Base-by-base conservation (phyloP, 2,113 vertebrate species). In the Lipophrys pholis region DNA sequence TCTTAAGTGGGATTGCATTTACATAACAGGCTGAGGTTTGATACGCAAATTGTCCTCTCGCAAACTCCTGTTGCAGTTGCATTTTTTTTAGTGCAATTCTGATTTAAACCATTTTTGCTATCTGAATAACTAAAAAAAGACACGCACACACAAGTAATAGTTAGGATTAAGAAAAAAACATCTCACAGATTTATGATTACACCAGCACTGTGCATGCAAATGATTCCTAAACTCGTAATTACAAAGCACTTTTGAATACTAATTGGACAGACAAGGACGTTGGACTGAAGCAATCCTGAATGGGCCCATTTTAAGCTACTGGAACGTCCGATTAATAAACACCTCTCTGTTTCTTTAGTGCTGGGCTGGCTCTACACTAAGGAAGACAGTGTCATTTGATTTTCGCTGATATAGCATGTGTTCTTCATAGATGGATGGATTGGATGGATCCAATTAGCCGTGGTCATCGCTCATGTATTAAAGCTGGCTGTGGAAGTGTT, bases 1-100 rank as follows among this genome's bases (percentile, higher is more conserved):
- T 85, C 89, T 91, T 70, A 85, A 92, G 81, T 88, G 71, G 84
- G 81, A 79, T 74, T 55, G 15, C 80, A 92, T 93, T 94, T 94
- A 85, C 92, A 93, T 93, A 92, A 86, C 72, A 83, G 83, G 80
- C 86, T 69, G 69, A 75, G 76, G 59, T 84, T 90, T 87, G 86
- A 86, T 39, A 53, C 76, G 21, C 21, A 30, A 30, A 30, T 30
- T 30, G 21, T 30, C 21, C 21, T 30, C 21, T 30, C 21, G 21
- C 21, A 30, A 30, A 30, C 21, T 30, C 21, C 21, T 30, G 21
- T 30, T 30, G 21, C 21, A 30, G 21, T 30, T 30, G n/a, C n/a
- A 30, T 16, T 30, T 61, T 61, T 74, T 65, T 30, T 11, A 7
- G 14, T 50, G 66, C 41, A 38, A 51, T 57, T 68, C 61, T 42